Evolutionary conservation across 2,113 vertebrate species (phyloP), one percentile per base, ranked within the genome.

Genomic region (Callospermophilus lateralis): DNA sequence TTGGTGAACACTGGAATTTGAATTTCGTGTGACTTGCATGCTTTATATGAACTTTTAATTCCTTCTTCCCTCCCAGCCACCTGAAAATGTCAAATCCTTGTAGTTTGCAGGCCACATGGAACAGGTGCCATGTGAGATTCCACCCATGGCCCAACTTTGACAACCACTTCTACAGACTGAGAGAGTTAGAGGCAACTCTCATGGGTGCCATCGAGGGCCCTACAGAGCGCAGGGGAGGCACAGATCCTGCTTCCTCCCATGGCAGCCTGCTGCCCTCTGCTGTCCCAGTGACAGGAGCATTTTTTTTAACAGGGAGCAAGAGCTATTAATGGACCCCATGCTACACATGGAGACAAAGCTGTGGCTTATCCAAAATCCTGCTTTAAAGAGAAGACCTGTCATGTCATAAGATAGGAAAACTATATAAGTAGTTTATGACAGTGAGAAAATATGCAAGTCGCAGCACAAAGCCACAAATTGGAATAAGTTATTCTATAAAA

Each of bases 191-290:
- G 76, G 81, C 80, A 63, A 55, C 61, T 84, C 63, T 12, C 42
- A 42, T 42, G 42, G 42, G 42, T 42, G 42, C 42, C 42, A 42
- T 42, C 42, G 42, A 42, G n/a, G 67, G 84, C 63, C 34, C 42
- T 70, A 88, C 51, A 37, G 34, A 12, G 77, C 77, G 72, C 42
- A 7, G 8, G 24, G 65, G 65, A 81, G 32, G 32, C 5, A 16
- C 3, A 20, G 12, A 16, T 24, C 51, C 34, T 0, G 3, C 17
- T 45, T 48, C 91, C 61, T 77, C 65, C 45, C 19, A 0, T 45
- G 94, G 92, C 22, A 4, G 26, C 34, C 32, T 72, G 19, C 68
- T 95, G 95, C 97, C 93, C 96, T 93, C 97, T 97, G 89, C 90
- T 95, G 97, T 74, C 39, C 55, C 42, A 45, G 37, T 0, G 67